A percentile compares a stretch with the other conserved stretches of the same genome.
Evolutionary conservation across 1,140 invertebrate species (phyloP).

Genomic region (Drosophila sucinea): DNA sequence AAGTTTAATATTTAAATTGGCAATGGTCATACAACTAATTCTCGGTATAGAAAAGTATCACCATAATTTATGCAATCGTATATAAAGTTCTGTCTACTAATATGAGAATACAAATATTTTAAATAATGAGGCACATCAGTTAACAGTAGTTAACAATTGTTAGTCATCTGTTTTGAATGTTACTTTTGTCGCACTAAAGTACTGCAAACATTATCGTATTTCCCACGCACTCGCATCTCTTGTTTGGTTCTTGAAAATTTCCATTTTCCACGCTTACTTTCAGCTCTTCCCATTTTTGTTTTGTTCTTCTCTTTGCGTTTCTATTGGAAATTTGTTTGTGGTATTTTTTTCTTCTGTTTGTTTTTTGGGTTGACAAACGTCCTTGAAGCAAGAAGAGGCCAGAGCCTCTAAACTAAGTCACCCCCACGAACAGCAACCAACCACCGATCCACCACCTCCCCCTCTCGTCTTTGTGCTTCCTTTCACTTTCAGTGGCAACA

Average conservation of each 20-base stretch:
- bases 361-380: slow-evolving; percentile 48
- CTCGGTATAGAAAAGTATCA: no score
- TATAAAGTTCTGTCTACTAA: no score
- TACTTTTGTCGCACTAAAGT: no score
- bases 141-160: no score
- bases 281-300: neutral
- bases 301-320: neutral
- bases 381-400: slow-evolving; percentile 23
- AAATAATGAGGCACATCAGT: no score
- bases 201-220: neutral
- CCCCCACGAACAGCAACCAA: neutral
- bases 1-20: no score
- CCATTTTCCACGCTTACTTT: slow-evolving; percentile 4
- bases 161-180: no score
- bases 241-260: neutral
- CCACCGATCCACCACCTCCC: neutral
- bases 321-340: slow-evolving; percentile 5
- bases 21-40: no score
- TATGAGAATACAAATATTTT: no score
- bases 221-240: neutral
- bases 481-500: slow-evolving; percentile 17
- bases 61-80: no score
- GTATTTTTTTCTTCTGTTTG: slow-evolving; percentile 18
- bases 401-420: slow-evolving; percentile 9
- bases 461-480: slow-evolving; percentile 1